A percentile compares a stretch with the other conserved stretches of the same genome.
phyloP scores from a whole-genome alignment of 2,888 invertebrate species.

The Emesis russula region DNA sequence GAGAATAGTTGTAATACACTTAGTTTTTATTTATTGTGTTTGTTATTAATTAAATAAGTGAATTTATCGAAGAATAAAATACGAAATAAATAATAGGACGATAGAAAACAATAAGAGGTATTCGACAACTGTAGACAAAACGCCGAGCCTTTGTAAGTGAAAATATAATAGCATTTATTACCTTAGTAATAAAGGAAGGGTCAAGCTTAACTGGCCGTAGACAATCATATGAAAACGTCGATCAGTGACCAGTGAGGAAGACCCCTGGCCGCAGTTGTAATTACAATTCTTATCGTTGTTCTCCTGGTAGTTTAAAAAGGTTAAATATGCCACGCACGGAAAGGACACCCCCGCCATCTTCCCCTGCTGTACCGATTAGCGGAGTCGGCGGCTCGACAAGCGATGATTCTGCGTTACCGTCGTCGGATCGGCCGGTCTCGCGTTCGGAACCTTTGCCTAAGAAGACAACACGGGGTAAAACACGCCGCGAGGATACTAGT shows the following conservation, averaged over 20 bases:
- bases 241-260: not conserved
- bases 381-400: not conserved
- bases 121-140: not conserved
- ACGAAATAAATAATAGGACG: not conserved
- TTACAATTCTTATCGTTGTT: not conserved
- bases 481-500: constrained; percentile 3
- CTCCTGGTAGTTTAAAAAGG: not conserved
- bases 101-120: not conserved
- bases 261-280: not conserved
- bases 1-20: not conserved
- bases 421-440: not conserved
- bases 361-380: not conserved
- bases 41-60: not conserved
- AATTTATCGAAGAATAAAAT: not conserved
- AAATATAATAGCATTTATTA: not conserved
- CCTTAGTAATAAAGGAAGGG: not conserved
- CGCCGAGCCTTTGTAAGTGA: not conserved
- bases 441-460: not conserved
- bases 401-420: not conserved
- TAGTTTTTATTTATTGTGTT: not conserved
- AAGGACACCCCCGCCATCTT: not conserved
- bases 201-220: not conserved
- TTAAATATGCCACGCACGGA: not conserved
- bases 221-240: constrained; percentile 2
- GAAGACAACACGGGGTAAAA: not conserved